Evolutionary conservation across 2,113 vertebrate genomes (phyloP).

Genomic region (Ptilonorhynchus violaceus): DNA sequence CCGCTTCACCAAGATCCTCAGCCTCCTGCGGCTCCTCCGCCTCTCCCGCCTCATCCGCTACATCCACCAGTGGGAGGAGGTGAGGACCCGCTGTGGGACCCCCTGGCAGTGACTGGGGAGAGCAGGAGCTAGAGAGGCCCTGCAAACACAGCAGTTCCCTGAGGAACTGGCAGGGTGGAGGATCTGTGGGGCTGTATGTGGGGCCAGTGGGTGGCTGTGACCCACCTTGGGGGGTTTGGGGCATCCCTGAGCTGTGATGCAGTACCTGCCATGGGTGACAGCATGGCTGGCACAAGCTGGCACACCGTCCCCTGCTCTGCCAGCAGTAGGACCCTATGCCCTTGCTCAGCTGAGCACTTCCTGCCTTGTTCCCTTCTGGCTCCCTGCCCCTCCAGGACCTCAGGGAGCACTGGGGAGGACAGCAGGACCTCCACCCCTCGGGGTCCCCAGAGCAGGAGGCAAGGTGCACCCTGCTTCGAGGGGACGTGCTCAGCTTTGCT

Average conservation of each 20-base stretch:
- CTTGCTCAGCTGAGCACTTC: neutral
- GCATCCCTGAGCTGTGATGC: neutral
- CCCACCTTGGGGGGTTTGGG: neutral
- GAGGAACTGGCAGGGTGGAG: neutral
- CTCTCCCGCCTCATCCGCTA: slow-evolving; percentile 96
- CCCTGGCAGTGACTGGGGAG: neutral
- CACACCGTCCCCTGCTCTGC: neutral
- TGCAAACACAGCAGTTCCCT: fast-evolving
- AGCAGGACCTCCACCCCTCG: neutral
- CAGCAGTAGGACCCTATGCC: fast-evolving
- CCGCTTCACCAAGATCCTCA: slow-evolving; percentile 97
- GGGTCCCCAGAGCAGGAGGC: neutral
- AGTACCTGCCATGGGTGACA: neutral
- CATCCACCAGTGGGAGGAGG: slow-evolving; percentile 99
- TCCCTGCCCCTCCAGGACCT: neutral
- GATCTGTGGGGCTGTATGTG: neutral
- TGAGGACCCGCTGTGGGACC: slow-evolving; percentile 45
- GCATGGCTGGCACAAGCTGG: neutral
- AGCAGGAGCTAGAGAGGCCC: fast-evolving
- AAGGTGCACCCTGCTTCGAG: neutral
- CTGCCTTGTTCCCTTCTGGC: neutral
- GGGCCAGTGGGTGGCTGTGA: neutral
- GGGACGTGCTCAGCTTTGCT: neutral
- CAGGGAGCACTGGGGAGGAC: fast-evolving
- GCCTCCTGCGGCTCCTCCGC: slow-evolving; percentile 92